These are phyloP conservation scores for Triplophysa yarkandensis DNA, from an alignment of 2,797 vertebrate species.

Conservation along the genomic window DNA sequence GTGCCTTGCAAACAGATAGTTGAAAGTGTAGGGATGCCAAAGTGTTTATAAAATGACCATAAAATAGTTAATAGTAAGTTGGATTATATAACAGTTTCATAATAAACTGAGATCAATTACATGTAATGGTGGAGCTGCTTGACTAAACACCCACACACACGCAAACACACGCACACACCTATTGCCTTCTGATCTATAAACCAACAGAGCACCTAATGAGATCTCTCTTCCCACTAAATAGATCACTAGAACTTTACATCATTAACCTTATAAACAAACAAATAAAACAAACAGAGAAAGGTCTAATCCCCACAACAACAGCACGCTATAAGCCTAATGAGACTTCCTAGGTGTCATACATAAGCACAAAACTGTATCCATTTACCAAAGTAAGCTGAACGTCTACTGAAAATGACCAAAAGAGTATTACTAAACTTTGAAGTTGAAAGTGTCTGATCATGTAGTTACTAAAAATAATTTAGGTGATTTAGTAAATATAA, in stretches of 20 bases:
- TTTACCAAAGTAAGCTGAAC: background rate
- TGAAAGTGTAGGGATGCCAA: background rate
- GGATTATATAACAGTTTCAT: background rate
- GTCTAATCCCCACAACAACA: slow-evolving; percentile 2
- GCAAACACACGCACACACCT: background rate
- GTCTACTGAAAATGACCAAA: background rate
- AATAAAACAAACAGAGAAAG: slow-evolving; percentile 8
- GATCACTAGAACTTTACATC: slow-evolving; percentile 10
- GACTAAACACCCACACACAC: background rate
- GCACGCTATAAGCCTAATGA: background rate
- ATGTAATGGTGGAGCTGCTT: background rate
- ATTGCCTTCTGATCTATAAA: slow-evolving; percentile 23
- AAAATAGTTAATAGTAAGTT: background rate
- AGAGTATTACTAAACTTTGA: background rate
- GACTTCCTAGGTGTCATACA: background rate
- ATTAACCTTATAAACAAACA: slow-evolving; percentile 29
- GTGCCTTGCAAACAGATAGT: background rate
- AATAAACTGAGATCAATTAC: background rate
- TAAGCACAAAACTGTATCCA: background rate
- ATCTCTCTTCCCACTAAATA: slow-evolving; percentile 21
- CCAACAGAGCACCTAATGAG: slow-evolving; percentile 33
- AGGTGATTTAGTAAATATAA: too few species aligned
- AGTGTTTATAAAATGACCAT: background rate
- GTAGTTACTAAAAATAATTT: too few species aligned
- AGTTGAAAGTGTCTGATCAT: too few species aligned